These are phyloP conservation scores for Euthynnus affinis DNA, from an alignment of 2,797 vertebrate species.

Conservation along the genomic window DNA sequence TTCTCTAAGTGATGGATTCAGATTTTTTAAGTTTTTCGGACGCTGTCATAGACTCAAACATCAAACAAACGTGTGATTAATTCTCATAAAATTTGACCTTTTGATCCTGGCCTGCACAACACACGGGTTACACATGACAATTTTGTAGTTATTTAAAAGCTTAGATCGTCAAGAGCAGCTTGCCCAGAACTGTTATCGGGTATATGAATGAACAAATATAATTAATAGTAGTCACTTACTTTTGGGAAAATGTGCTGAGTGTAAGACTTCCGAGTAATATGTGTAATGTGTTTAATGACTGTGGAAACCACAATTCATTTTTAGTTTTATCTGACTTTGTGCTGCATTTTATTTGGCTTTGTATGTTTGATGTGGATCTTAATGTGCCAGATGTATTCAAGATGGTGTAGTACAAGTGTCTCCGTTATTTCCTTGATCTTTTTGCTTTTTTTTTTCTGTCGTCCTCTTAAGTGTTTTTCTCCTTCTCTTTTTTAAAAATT, in stretches of 20 bases:
- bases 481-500: no score
- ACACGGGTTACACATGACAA: neutral
- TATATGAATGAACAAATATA: constrained; percentile 6
- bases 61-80: constrained; percentile 4
- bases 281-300: constrained; percentile 11
- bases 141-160: neutral
- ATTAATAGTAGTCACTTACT: neutral
- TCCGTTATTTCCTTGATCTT: neutral
- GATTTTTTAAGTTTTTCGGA: constrained; percentile 1
- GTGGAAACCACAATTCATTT: no score
- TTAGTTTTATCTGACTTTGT: neutral
- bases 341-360: neutral
- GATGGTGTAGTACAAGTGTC: neutral
- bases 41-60: constrained; percentile 1
- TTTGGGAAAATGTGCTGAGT: neutral
- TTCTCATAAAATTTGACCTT: neutral
- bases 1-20: neutral
- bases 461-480: neutral
- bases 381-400: neutral
- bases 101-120: neutral
- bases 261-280: neutral
- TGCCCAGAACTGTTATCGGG: constrained; percentile 3
- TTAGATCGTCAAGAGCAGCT: neutral
- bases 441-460: neutral
- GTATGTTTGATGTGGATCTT: neutral